Evolutionary conservation across 2,113 vertebrate genomes (phyloP).

Genomic region (Blennius ocellaris): DNA sequence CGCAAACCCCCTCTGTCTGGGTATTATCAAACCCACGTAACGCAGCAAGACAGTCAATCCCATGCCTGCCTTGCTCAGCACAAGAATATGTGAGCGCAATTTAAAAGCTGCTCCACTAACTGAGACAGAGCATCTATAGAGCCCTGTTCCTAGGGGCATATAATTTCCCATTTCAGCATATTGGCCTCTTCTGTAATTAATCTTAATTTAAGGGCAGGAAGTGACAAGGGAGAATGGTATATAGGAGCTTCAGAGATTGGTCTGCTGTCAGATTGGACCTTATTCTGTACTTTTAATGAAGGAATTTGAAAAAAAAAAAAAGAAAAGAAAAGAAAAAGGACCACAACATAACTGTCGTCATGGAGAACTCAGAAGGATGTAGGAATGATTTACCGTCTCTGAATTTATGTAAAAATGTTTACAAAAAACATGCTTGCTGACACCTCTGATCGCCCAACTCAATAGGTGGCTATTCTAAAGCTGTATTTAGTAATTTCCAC

Average conservation of each 20-base stretch:
- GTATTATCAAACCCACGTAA: constrained; percentile 37
- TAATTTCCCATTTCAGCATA: constrained; percentile 72
- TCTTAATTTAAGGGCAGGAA: constrained; percentile 69
- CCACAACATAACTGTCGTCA: constrained; percentile 38
- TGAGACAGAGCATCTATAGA: constrained; percentile 63
- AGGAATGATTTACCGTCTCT: constrained; percentile 22
- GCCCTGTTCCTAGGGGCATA: constrained; percentile 53
- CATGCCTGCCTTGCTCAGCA: constrained; percentile 64
- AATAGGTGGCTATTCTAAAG: constrained; percentile 23
- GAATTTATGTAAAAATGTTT: constrained; percentile 10
- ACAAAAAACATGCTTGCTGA: constrained; percentile 19
- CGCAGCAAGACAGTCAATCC: constrained; percentile 35
- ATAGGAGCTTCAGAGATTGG: constrained; percentile 42
- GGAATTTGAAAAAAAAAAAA: background rate
- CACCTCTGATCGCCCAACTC: constrained; percentile 23
- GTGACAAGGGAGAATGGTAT: constrained; percentile 39
- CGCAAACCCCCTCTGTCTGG: constrained; percentile 22
- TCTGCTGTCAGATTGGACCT: constrained; percentile 46
- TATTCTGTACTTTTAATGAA: constrained; percentile 50
- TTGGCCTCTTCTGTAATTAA: constrained; percentile 73
- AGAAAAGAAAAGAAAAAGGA: constrained; percentile 28
- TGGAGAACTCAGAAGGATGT: constrained; percentile 18
- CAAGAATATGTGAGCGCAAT: constrained; percentile 59
- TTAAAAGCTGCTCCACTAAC: constrained; percentile 68
- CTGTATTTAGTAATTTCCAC: constrained; percentile 31